These are phyloP conservation scores for Neomorphus geoffroyi DNA, from an alignment of 2,797 vertebrate genomes.

Conservation along the genomic window DNA sequence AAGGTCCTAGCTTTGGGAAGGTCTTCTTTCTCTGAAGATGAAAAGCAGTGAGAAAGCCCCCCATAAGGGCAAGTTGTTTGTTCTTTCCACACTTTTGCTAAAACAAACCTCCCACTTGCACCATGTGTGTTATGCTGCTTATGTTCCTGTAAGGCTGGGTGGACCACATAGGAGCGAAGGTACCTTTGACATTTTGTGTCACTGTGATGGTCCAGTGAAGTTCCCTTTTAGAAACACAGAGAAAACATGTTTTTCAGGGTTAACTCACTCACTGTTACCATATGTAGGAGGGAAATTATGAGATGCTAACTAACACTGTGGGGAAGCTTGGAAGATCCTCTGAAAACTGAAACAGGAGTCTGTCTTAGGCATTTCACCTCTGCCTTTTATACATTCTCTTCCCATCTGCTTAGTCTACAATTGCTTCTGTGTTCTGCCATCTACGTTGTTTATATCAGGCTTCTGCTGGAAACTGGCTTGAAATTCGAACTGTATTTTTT, in stretches of 20 bases:
- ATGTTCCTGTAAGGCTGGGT: neutral
- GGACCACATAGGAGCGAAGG: neutral
- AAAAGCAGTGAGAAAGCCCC: neutral
- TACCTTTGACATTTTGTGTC: conserved; percentile 1
- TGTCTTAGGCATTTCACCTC: conserved; percentile 66
- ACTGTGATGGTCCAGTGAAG: neutral
- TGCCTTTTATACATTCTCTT: conserved; percentile 29
- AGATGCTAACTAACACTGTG: conserved; percentile 70
- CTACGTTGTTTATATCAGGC: conserved; percentile 38
- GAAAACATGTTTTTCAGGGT: conserved; percentile 51
- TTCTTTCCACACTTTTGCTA: neutral
- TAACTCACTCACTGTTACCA: conserved; percentile 45
- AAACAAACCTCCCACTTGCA: neutral
- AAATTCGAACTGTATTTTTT: conserved; percentile 24
- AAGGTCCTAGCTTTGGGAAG: neutral
- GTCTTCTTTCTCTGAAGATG: neutral
- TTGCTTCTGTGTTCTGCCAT: conserved; percentile 45
- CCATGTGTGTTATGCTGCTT: neutral
- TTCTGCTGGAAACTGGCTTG: conserved; percentile 26
- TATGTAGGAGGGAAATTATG: conserved; percentile 68
- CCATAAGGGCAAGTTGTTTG: neutral
- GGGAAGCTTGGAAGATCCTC: conserved; percentile 67
- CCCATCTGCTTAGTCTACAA: conserved; percentile 52
- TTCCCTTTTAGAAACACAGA: conserved; percentile 22
- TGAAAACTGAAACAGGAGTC: conserved; percentile 71